Evolutionary conservation across 1,140 invertebrate genomes (phyloP).

Genomic region (Drosophila watanabei): DNA sequence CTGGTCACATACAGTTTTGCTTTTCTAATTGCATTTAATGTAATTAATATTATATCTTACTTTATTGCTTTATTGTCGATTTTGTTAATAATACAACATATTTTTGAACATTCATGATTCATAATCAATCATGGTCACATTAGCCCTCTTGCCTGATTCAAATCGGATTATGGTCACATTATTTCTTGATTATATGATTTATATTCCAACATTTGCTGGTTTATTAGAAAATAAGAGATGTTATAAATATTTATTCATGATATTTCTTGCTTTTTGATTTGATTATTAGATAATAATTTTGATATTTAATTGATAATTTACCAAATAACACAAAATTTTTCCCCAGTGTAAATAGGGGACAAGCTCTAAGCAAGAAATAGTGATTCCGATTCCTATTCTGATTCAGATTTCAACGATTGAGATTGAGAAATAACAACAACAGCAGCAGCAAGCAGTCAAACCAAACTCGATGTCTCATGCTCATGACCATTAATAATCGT

Average conservation of each 20-base stretch:
- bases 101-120: neutral
- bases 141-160: neutral
- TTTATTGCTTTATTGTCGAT: too few relatives aligned
- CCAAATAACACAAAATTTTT: neutral
- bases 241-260: too few relatives aligned
- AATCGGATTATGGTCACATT: neutral
- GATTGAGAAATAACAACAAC: conserved; percentile 9
- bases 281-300: too few relatives aligned
- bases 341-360: neutral
- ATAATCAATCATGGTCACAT: neutral
- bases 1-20: too few relatives aligned
- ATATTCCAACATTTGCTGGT: too few relatives aligned
- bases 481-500: conserved; percentile 51
- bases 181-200: neutral
- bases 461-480: conserved; percentile 49
- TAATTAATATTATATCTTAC: too few relatives aligned
- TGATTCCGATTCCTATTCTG: conserved; percentile 18
- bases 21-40: too few relatives aligned
- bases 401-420: conserved; percentile 23
- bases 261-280: neutral
- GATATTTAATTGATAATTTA: too few relatives aligned
- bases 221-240: too few relatives aligned
- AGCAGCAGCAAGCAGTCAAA: conserved; percentile 4
- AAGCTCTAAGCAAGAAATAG: conserved; percentile 4
- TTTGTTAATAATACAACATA: too few relatives aligned